Base-by-base conservation (phyloP, 2,888 invertebrate species). In the Athalia cordata region DNA sequence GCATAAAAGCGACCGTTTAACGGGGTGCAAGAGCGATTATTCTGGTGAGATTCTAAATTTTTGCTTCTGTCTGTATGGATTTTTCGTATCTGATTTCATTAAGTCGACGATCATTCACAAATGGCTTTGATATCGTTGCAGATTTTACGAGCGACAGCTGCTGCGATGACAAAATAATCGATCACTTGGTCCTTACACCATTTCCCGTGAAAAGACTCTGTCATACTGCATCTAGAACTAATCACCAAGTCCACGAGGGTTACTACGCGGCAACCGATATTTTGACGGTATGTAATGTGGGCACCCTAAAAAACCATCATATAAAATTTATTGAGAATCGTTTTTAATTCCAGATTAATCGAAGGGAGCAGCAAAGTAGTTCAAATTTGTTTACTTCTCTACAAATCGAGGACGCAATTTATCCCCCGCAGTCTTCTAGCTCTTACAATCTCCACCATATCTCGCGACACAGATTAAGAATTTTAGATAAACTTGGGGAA, bases 401-500 rank as follows among this genome's bases (percentile, higher is more conserved):
- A 87, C 94, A 94, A 89, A 92, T 95, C 83, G 95, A 95, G 50
- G 96, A 96, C 88, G 85, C 83, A 76, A 81, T 82, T 62, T 84
- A 84, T 66, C 82, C 86, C n/a, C 84, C 87, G 43, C 85, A 83
- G 55, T 83, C 81, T 6, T 80, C 82, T 9, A 86, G 86, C 52
- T 83, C 87, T 15, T 86, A 83, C 80, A 86, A 88, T 55, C 86
- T 90, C 59, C 88, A 86, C 68, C 89, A 87, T 29, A 95, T 97
- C 89, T 96, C 96, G 84, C 93, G 96, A 89, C 96, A 96, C 91
- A 93, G 95, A 90, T 93, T 97, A 86, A 92, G 96, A 88, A 95
- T 96, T 84, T 91, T 96, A 81, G 95, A 96, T 89, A 96, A 96
- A 89, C 93, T 97, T 74, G 97, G 97, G 81, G 96, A 96, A 91